phyloP scores from a whole-genome alignment of 2,888 invertebrate genomes.

The Drosophila percnosoma region DNA sequence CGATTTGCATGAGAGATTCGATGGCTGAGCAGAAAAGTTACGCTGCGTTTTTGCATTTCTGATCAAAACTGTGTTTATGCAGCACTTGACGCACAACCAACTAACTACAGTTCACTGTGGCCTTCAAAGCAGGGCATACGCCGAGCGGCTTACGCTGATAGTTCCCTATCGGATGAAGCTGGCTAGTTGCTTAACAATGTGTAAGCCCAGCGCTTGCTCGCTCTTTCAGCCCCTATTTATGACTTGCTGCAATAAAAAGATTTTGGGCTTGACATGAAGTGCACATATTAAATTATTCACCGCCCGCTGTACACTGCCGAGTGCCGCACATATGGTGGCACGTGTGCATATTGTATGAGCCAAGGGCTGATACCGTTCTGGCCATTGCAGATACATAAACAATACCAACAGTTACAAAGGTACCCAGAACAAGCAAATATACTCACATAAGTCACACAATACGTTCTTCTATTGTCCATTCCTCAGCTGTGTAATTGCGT shows the following conservation, averaged over 20 bases:
- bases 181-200: slow-evolving; percentile 7
- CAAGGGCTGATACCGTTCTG: slow-evolving; percentile 21
- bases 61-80: slow-evolving; percentile 41
- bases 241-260: slow-evolving; percentile 43
- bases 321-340: neutral
- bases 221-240: slow-evolving; percentile 43
- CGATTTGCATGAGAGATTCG: slow-evolving; percentile 7
- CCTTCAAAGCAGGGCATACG: neutral
- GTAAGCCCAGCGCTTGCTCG: neutral
- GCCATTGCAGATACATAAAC: slow-evolving; percentile 13
- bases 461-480: neutral
- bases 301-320: neutral
- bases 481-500: neutral
- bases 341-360: slow-evolving; percentile 28
- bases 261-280: slow-evolving; percentile 30
- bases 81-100: slow-evolving; percentile 40
- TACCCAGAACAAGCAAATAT: slow-evolving; percentile 7
- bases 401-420: neutral
- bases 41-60: neutral
- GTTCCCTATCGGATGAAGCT: slow-evolving; percentile 20
- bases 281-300: slow-evolving; percentile 30
- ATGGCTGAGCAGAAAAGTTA: slow-evolving; percentile 8
- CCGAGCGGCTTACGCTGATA: slow-evolving; percentile 1
- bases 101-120: slow-evolving; percentile 8
- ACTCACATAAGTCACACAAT: slow-evolving; percentile 4